Evolutionary conservation across 2,888 invertebrate genomes (phyloP).

Genomic region (Caenorhabditis macrosperma): DNA sequence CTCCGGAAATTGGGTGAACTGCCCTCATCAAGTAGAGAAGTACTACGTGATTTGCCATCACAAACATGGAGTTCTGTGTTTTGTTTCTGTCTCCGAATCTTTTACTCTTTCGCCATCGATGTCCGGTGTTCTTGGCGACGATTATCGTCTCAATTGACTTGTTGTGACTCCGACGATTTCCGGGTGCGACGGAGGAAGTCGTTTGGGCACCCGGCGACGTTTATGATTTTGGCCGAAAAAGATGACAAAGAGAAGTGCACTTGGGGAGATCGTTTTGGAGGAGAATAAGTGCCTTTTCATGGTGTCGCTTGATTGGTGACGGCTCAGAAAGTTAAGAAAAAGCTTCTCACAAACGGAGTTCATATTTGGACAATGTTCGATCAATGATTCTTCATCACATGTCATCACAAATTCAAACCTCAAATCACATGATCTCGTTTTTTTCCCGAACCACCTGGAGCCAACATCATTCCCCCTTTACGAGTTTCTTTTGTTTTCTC

Average conservation of each 20-base stretch:
- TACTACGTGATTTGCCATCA: neutral
- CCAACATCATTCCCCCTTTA: neutral
- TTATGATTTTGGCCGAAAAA: neutral
- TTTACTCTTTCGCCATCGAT: neutral
- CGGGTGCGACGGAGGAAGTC: neutral
- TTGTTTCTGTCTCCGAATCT: neutral
- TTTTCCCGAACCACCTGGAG: neutral
- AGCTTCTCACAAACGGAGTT: too few relatives aligned
- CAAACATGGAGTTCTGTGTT: neutral
- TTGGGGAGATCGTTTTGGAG: neutral
- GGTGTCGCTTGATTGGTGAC: too few relatives aligned
- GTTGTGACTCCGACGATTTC: slow-evolving; percentile 19
- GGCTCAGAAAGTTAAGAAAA: neutral
- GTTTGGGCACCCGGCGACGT: neutral
- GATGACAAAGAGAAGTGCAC: slow-evolving; percentile 6
- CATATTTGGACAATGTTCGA: too few relatives aligned
- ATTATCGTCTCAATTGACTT: slow-evolving; percentile 43
- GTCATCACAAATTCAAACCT: neutral
- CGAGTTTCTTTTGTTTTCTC: too few relatives aligned
- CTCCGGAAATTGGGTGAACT: neutral
- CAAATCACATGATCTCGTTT: neutral
- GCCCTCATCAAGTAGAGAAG: neutral
- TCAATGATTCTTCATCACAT: neutral
- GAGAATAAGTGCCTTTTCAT: neutral
- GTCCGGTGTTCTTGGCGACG: slow-evolving; percentile 13